Percentiles rank a stretch among this genome's conserved stretches.
phyloP scores from a whole-genome alignment of 1,140 invertebrate species.

The Diabrotica virgifera region DNA sequence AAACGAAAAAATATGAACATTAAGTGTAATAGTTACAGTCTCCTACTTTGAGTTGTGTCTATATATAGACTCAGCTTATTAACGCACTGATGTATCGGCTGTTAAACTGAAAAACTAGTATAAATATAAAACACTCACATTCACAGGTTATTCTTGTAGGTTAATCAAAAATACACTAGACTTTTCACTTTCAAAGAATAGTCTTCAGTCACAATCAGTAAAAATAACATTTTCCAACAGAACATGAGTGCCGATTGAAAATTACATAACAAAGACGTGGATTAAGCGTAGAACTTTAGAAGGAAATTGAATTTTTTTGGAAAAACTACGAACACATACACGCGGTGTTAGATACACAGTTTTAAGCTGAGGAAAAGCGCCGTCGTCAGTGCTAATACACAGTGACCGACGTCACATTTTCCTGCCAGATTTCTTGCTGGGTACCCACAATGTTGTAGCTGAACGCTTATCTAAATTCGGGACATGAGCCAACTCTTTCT shows the following conservation, averaged over 20 bases:
- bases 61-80: constrained; percentile 15
- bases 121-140: background rate
- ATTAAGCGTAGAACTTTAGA: background rate
- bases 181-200: background rate
- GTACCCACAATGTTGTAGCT: constrained; percentile 9
- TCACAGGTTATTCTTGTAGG: background rate
- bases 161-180: background rate
- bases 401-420: constrained; percentile 7
- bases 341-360: constrained; percentile 3
- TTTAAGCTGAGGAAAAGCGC: background rate
- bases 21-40: constrained; percentile 1
- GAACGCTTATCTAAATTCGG: constrained; percentile 14
- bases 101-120: constrained; percentile 4
- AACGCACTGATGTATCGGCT: background rate
- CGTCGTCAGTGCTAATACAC: constrained; percentile 3
- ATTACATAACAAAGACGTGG: constrained; percentile 8
- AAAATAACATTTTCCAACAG: background rate
- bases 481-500: constrained; percentile 12
- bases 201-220: background rate
- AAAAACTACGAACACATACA: constrained; percentile 7
- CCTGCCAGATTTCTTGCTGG: constrained; percentile 10
- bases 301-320: constrained; percentile 1
- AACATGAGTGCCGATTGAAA: background rate
- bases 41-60: constrained; percentile 9
- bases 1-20: background rate